Conservation (phyloP, 1,140 invertebrate species). For the Leptonema lineaticorne region DNA sequence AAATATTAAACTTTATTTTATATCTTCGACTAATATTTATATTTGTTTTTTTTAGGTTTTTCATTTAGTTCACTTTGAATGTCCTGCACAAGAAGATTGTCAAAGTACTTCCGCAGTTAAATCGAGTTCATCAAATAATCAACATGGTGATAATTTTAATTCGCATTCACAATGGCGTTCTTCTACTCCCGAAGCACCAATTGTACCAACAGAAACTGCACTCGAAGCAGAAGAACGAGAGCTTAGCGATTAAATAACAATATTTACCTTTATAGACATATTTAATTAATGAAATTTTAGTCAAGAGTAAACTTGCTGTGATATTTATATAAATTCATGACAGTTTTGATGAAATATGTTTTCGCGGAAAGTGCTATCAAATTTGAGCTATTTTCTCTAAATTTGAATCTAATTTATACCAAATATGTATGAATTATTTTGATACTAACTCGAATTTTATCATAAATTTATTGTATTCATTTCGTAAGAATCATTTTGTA, state of each 20-base stretch:
- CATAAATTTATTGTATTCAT: too few relatives aligned
- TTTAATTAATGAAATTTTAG: neutral
- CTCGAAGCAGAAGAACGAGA: conserved; percentile 56
- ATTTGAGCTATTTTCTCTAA: too few relatives aligned
- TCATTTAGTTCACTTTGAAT: conserved; percentile 97
- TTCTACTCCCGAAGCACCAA: conserved; percentile 35
- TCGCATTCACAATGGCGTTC: conserved; percentile 14
- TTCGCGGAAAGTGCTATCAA: too few relatives aligned
- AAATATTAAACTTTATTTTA: neutral
- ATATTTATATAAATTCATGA: neutral
- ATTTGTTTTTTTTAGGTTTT: conserved; percentile 71
- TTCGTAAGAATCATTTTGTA: too few relatives aligned
- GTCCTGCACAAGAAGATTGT: conserved; percentile 71
- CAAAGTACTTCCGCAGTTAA: conserved; percentile 40
- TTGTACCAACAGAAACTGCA: conserved; percentile 57
- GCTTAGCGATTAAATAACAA: conserved; percentile 16
- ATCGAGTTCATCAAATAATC: conserved; percentile 29
- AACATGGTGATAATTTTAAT: conserved; percentile 23
- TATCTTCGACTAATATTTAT: conserved; percentile 25
- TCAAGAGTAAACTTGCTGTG: neutral
- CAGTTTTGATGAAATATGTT: too few relatives aligned
- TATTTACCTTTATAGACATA: neutral
- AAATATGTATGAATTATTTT: too few relatives aligned
- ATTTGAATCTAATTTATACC: too few relatives aligned
- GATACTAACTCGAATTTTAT: too few relatives aligned